A percentile compares a stretch with the other conserved stretches of the same genome.
phyloP scores from a whole-genome alignment of 2,113 vertebrate genomes.

The Cephalophus harveyi region DNA sequence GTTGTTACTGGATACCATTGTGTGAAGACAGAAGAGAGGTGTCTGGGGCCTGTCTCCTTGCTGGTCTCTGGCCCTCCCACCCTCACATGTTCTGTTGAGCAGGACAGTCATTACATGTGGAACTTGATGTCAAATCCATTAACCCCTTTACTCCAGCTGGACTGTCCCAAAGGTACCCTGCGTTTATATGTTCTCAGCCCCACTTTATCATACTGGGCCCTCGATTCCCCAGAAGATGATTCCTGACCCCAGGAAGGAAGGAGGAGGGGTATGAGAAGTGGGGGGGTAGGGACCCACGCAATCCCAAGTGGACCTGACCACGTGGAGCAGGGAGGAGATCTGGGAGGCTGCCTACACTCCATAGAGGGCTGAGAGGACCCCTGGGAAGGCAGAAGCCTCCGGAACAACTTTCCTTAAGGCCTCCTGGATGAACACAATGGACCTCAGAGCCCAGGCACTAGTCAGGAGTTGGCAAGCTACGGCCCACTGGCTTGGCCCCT shows the following conservation, averaged over 20 bases:
- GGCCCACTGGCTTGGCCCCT: neutral
- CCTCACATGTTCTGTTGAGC: too few species aligned
- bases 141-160: neutral
- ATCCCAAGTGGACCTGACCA: neutral
- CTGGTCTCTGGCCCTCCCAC: neutral
- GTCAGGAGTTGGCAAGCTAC: neutral
- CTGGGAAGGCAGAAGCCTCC: neutral
- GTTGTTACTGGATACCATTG: neutral
- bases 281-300: neutral
- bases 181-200: neutral
- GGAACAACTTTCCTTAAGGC: neutral
- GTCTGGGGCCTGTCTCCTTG: fast-evolving
- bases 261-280: neutral
- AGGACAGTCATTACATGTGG: neutral
- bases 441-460: neutral
- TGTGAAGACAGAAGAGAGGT: neutral
- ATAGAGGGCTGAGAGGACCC: neutral
- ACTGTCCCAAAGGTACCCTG: neutral
- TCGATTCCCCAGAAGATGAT: neutral
- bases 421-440: neutral
- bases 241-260: neutral
- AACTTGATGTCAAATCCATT: neutral
- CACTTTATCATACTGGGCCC: neutral
- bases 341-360: neutral
- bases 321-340: too few species aligned